A percentile compares a stretch with the other conserved stretches of the same genome.
phyloP scores from a whole-genome alignment of 2,888 invertebrate genomes.

The Rhingia campestris region DNA sequence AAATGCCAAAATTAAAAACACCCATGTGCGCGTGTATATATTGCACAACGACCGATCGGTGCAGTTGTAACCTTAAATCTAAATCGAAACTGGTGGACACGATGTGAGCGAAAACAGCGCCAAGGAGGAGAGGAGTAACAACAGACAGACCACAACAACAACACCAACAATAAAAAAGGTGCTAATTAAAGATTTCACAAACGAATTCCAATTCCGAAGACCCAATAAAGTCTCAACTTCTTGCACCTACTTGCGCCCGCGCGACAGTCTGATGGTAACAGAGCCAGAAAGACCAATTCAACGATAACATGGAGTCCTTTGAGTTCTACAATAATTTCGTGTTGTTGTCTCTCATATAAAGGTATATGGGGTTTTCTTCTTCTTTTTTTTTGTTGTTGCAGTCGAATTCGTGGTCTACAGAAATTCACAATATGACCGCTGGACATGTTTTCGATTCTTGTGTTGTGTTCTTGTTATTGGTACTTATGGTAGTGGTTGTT shows the following conservation, averaged over 20 bases:
- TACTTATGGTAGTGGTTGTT: neutral
- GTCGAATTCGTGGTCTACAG: slow-evolving; percentile 32
- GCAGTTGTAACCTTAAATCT: neutral
- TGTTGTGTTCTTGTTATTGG: neutral
- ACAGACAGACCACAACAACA: slow-evolving; percentile 27
- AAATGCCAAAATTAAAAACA: slow-evolving; percentile 59
- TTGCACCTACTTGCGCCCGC: slow-evolving; percentile 17
- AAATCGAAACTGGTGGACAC: neutral
- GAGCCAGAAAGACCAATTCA: slow-evolving; percentile 29
- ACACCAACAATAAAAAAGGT: slow-evolving; percentile 53
- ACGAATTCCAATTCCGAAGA: slow-evolving; percentile 64
- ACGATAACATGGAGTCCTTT: slow-evolving; percentile 65
- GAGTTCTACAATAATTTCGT: slow-evolving; percentile 69
- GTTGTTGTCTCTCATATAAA: slow-evolving; percentile 45
- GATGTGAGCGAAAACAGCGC: slow-evolving; percentile 2
- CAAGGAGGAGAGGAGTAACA: slow-evolving; percentile 11
- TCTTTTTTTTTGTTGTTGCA: slow-evolving; percentile 11
- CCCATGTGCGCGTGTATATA: neutral
- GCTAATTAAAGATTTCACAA: slow-evolving; percentile 73
- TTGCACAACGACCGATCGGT: neutral
- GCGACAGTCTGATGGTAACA: neutral
- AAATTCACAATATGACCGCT: slow-evolving; percentile 42
- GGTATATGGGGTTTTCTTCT: neutral
- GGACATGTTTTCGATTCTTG: slow-evolving; percentile 44
- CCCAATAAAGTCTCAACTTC: slow-evolving; percentile 63